phyloP scores from a whole-genome alignment of 37 sponge, comb jelly and placozoan genomes.

The Corticium candelabrum region DNA sequence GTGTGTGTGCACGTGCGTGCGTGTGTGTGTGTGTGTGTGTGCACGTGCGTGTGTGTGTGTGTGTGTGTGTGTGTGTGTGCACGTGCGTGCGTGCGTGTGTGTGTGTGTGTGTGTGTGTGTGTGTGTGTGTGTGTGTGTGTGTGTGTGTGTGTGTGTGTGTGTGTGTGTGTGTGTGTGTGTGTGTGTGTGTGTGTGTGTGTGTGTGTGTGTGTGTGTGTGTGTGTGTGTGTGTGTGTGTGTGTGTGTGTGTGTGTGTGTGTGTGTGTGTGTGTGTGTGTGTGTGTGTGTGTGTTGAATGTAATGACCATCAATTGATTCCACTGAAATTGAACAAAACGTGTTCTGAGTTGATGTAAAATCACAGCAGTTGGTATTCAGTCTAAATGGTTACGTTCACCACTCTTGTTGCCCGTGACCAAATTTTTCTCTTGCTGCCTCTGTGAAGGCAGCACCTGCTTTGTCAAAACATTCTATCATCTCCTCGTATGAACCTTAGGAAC shows the following conservation, averaged over 20 bases:
- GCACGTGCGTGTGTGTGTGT: not conserved
- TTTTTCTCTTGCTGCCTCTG: not conserved
- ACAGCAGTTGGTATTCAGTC: no score
- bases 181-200: not conserved
- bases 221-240: constrained; percentile 11
- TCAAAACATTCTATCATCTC: not conserved
- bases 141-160: not conserved
- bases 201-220: constrained; percentile 2
- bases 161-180: not conserved
- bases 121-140: constrained; percentile 9
- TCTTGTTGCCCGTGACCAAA: not conserved
- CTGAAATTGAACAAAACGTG: no score
- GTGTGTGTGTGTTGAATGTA: not conserved
- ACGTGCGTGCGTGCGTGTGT: not conserved
- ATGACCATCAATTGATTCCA: no score
- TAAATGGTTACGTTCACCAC: not conserved
- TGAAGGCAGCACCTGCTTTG: not conserved
- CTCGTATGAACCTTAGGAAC: not conserved
- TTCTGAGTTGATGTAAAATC: no score
- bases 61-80: constrained; percentile 3
- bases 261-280: constrained; percentile 10
- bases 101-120: constrained; percentile 6
- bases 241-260: constrained; percentile 6
- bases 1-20: no score
- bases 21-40: not conserved